Evolutionary conservation across 2,888 invertebrate genomes (phyloP), one percentile per base, ranked within the genome.

Genomic region (Thyatira batis): DNA sequence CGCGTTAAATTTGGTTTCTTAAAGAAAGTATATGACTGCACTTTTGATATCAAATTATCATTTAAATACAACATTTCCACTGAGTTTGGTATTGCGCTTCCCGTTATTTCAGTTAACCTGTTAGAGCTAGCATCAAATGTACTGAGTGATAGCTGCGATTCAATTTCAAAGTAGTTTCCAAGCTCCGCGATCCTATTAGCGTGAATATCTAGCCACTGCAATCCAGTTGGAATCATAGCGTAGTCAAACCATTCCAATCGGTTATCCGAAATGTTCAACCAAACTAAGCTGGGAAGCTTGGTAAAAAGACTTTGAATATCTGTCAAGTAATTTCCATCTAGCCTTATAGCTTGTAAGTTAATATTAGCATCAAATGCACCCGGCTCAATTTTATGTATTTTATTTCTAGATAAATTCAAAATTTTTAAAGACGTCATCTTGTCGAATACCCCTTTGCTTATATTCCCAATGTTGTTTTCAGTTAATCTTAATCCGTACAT

Each of bases 261-360:
- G 89, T 97, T 97, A 87, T 96, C 96, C 73, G 96, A 97, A 78
- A 97, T 96, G 82, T 97, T 97, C 56, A 97, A 92, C 96, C 96
- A 96, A 63, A 96, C 95, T 65, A 97, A 93, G 87, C 95, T 96
- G 51, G 96, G 96, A 67, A 97, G 91, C 86, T 96, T 96, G 28
- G 95, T 94, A 81, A 97, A 97, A 66, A 97, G 93, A 58, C 95
- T 95, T 65, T 94, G 94, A 65, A 97, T 96, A 78, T 96, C 95
- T 58, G 94, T 94, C 74, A 97, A 89, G 82, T 95, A 95, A 92
- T 97, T 97, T 59, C 96, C 95, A 84, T 97, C 97, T 50, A 97
- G 87, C 67, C 97, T 93, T 71, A 97, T 95, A 45, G 96, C 96
- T 80, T 96, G 95, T 57, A 97, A 92, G 84, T 96, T 95, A 20